A percentile compares a stretch with the other conserved stretches of the same genome.
Evolutionary conservation across 2,113 vertebrate genomes (phyloP).

Genomic region (Hemiscyllium ocellatum): DNA sequence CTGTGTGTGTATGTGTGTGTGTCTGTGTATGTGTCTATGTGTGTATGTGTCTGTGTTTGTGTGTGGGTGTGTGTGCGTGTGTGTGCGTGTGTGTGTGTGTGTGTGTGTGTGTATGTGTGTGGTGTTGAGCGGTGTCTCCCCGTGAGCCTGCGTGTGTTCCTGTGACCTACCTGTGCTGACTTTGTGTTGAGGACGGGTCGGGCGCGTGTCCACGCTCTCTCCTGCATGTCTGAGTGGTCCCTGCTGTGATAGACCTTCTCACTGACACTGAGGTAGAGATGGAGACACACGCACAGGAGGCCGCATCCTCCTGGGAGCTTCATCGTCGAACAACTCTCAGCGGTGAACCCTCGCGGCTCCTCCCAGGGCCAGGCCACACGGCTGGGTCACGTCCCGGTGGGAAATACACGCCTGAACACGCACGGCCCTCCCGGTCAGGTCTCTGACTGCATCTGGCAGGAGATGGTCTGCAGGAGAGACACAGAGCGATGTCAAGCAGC

Average conservation of each 20-base stretch:
- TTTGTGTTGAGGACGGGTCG: neutral
- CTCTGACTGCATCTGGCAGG: neutral
- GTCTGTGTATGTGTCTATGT: too few relatives aligned
- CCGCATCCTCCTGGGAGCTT: too few relatives aligned
- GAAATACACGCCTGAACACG: neutral
- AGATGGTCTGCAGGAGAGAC: neutral
- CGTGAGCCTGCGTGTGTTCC: too few relatives aligned
- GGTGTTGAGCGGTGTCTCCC: too few relatives aligned
- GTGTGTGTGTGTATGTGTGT: too few relatives aligned
- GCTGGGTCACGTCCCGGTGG: neutral
- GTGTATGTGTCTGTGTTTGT: too few relatives aligned
- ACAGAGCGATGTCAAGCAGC: too few relatives aligned
- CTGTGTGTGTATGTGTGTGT: too few relatives aligned
- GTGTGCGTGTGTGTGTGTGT: too few relatives aligned
- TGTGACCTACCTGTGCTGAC: neutral
- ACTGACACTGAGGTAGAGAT: neutral
- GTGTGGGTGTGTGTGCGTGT: too few relatives aligned
- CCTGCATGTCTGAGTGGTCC: slow-evolving; percentile 20
- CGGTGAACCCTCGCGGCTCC: neutral
- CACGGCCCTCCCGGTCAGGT: neutral
- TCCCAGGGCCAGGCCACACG: neutral
- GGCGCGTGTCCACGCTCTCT: neutral
- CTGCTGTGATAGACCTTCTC: slow-evolving; percentile 35
- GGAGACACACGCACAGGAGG: neutral
- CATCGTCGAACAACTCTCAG: neutral